These are phyloP conservation scores for Setipinna tenuifilis DNA, from an alignment of 2,797 vertebrate species.

Conservation along the genomic window DNA sequence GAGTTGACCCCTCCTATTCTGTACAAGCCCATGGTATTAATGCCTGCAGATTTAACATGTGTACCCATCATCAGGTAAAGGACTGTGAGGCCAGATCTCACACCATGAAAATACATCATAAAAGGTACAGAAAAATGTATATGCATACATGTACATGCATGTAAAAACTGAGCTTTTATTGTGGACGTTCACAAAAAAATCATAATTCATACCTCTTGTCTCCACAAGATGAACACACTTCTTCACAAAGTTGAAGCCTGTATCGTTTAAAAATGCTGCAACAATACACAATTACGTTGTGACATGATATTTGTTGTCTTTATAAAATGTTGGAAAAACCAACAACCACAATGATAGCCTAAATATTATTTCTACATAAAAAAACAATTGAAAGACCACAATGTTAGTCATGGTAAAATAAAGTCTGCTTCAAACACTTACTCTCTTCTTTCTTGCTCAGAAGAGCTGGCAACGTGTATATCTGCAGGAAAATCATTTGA, in stretches of 20 bases:
- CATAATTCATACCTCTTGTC: slow-evolving; percentile 73
- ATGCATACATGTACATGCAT: neutral
- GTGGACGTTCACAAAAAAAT: neutral
- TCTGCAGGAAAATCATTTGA: slow-evolving; percentile 70
- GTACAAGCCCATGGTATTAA: slow-evolving; percentile 93
- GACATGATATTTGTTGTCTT: too few relatives aligned
- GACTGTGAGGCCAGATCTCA: neutral
- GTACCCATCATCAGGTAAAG: neutral
- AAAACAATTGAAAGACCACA: neutral
- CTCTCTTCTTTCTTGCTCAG: slow-evolving; percentile 99
- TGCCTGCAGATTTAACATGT: slow-evolving; percentile 69
- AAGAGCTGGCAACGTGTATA: slow-evolving; percentile 94
- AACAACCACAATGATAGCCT: neutral
- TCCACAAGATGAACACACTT: slow-evolving; percentile 94
- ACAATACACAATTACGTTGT: slow-evolving; percentile 40
- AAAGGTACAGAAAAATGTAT: too few relatives aligned
- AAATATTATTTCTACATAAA: neutral
- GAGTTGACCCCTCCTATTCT: slow-evolving; percentile 97
- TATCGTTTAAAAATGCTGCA: slow-evolving; percentile 93
- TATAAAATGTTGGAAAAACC: too few relatives aligned
- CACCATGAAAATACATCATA: neutral
- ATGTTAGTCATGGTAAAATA: neutral
- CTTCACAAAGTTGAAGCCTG: slow-evolving; percentile 93
- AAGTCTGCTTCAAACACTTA: slow-evolving; percentile 72
- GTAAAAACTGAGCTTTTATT: neutral